Evolutionary conservation across 2,797 vertebrate genomes (phyloP), one percentile per base, ranked within the genome.

Genomic region (Hydrophis major): DNA sequence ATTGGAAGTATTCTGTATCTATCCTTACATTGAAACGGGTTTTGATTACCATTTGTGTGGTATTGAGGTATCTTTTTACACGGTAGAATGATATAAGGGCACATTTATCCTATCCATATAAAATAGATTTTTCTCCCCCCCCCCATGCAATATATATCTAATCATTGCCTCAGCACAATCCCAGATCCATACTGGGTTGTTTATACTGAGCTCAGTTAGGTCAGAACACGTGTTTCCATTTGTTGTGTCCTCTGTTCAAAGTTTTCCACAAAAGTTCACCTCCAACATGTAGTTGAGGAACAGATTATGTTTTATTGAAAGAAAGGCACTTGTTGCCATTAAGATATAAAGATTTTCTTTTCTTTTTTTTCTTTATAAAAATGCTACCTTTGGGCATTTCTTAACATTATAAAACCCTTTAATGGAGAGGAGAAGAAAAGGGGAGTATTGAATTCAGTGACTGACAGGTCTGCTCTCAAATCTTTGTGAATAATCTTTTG

Each of bases 41-140:
- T 94, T 97, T 97, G 97, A 98, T 97, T 97, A 97, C 95, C 96
- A 96, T 97, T 96, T 97, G 96, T 97, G 96, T 97, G 37, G 37
- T 37, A 37, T 37, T 97, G 97, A 98, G 97, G 97, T 97, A 96
- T 96, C 96, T 97, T 98, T 97, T 97, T 94, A 96, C 96, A 95
- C 96, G 97, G 96, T 96, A 95, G 94, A 96, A 91, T 95, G 96
- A 94, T 96, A 93, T 95, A 96, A 96, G 97, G 97, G 97, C 95
- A 97, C 97, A 97, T 97, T 93, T 95, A 93, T 94, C 96, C 94
- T 92, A 96, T 95, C 96, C 95, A 94, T 95, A 94, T 91, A 95
- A 95, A 97, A 96, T 95, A 95, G 86, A 92, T n/a, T 78, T 42
- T 47, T 42, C 37, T 8, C 47, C 47, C 5, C 47, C 6, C 1